Evolutionary conservation across 2,797 vertebrate species (phyloP).

Genomic region (Micromesistius poutassou): DNA sequence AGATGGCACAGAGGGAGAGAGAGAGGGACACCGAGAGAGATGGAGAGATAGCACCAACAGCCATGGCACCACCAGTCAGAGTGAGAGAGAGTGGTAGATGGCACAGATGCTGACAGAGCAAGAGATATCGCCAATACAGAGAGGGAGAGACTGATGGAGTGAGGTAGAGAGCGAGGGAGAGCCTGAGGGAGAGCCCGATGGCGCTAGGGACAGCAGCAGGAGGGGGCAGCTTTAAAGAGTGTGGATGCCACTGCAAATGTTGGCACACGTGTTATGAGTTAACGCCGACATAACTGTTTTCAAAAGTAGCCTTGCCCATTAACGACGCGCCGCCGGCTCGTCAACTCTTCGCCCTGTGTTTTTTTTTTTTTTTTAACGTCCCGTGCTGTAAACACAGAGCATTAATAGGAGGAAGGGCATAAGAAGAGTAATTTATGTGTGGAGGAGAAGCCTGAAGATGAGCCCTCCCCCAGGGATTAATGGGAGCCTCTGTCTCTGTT

Average conservation of each 20-base stretch:
- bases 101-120: conserved; percentile 22
- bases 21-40: not conserved
- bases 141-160: not conserved
- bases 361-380: conserved; percentile 24
- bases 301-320: conserved; percentile 69
- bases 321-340: conserved; percentile 63
- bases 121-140: not conserved
- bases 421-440: conserved; percentile 74
- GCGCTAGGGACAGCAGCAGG: not conserved
- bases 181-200: not conserved
- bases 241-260: conserved; percentile 62
- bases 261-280: conserved; percentile 70
- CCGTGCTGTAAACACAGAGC: conserved; percentile 62
- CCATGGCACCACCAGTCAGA: not conserved
- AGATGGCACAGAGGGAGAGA: not conserved
- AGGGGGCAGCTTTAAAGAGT: conserved; percentile 24
- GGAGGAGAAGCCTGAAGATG: conserved; percentile 67
- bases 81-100: not conserved
- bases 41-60: not conserved
- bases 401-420: conserved; percentile 67
- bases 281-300: conserved; percentile 61
- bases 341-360: conserved; percentile 31
- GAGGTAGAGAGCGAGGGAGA: not conserved
- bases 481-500: conserved; percentile 74
- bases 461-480: conserved; percentile 72